Percentiles rank a stretch among this genome's conserved stretches.
Evolutionary conservation across 2,888 invertebrate genomes (phyloP).

Genomic region (Anaspis maculata): DNA sequence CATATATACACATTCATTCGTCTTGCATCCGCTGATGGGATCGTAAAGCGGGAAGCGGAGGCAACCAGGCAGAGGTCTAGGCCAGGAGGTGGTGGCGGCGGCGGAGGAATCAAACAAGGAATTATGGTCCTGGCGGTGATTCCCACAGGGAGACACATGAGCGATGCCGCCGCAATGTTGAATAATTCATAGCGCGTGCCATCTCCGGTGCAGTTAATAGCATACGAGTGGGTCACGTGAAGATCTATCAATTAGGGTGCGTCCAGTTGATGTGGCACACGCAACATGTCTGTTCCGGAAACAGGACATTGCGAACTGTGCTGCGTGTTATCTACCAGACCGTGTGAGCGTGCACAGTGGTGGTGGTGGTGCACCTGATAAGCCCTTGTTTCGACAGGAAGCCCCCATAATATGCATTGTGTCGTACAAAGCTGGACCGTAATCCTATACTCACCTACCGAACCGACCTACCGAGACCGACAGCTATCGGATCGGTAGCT

Average conservation of each 20-base stretch:
- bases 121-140: slow-evolving; percentile 16
- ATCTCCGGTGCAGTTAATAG: slow-evolving; percentile 31
- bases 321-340: no score
- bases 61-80: no score
- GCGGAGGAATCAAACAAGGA: slow-evolving; percentile 18
- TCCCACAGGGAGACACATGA: slow-evolving; percentile 17
- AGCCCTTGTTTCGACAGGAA: no score
- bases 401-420: no score
- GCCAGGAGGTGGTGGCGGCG: no score
- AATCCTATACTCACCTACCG: no score
- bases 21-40: slow-evolving; percentile 17
- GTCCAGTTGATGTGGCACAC: slow-evolving; percentile 27
- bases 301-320: slow-evolving; percentile 17
- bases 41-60: slow-evolving; percentile 19
- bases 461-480: no score
- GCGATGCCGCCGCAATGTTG: slow-evolving; percentile 19
- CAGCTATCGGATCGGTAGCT: no score
- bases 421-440: no score
- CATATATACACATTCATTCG: no score
- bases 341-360: no score
- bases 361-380: no score
- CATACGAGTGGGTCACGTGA: slow-evolving; percentile 25
- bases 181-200: slow-evolving; percentile 29
- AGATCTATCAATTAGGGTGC: slow-evolving; percentile 31
- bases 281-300: slow-evolving; percentile 29